Percentiles rank a stretch among this genome's conserved stretches.
Evolutionary conservation across 2,797 vertebrate genomes (phyloP).

Genomic region (Rhinella marina): DNA sequence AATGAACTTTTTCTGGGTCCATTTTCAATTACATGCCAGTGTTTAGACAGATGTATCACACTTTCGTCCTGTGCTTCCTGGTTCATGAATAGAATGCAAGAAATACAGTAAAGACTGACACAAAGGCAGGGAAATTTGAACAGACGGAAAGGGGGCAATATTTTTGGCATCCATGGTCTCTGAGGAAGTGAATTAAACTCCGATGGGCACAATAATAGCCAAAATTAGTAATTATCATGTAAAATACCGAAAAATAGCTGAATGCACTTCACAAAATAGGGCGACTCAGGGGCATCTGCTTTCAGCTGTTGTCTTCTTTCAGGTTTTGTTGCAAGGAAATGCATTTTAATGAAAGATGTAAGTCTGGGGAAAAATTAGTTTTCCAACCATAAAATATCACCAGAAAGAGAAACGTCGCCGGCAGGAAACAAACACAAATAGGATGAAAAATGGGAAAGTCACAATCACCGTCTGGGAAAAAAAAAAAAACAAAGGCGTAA

Average conservation of each 20-base stretch:
- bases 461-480: conserved; percentile 24
- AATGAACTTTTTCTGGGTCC: too few species aligned
- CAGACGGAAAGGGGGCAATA: background rate
- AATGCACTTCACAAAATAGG: background rate
- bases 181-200: background rate
- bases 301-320: too few species aligned
- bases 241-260: background rate
- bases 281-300: background rate
- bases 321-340: background rate
- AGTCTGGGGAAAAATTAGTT: background rate
- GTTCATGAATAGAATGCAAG: background rate
- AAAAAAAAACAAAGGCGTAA: conserved; percentile 8
- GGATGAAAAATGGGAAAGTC: conserved; percentile 2
- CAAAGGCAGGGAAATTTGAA: too few species aligned
- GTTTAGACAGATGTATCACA: background rate
- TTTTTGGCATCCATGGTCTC: background rate
- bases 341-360: background rate
- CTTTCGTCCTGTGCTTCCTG: background rate
- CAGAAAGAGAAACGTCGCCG: background rate
- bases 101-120: too few species aligned
- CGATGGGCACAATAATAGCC: background rate
- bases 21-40: background rate
- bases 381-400: background rate
- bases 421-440: background rate
- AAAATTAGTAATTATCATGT: background rate